Evolutionary conservation across 2,113 vertebrate genomes (phyloP).

Genomic region (Seriola dumerili): DNA sequence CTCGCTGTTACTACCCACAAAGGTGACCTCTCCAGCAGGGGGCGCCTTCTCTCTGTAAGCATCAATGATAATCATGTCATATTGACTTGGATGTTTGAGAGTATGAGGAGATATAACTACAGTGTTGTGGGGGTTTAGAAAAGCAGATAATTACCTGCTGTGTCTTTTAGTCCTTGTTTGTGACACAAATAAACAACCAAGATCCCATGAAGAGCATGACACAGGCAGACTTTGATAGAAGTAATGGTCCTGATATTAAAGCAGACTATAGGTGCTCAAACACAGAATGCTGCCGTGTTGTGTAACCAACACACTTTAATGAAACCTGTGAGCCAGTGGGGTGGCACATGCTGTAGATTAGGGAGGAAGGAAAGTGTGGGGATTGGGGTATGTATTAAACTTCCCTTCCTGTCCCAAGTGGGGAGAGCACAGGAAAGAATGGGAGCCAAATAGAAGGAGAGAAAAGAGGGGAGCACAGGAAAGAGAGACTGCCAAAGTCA

Average conservation of each 20-base stretch:
- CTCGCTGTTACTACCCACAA: background rate
- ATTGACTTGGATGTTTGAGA: background rate
- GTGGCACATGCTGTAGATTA: constrained; percentile 83
- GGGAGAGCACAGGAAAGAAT: constrained; percentile 91
- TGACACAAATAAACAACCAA: background rate
- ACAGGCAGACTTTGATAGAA: background rate
- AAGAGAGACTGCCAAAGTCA: constrained; percentile 75
- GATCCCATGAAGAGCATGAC: background rate
- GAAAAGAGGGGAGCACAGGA: constrained; percentile 76
- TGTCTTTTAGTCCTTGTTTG: background rate
- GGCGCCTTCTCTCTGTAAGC: constrained; percentile 32
- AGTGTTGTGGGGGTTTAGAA: background rate
- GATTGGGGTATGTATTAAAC: constrained; percentile 75
- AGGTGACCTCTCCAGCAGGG: constrained; percentile 60
- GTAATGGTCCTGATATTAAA: background rate
- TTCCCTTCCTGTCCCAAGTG: constrained; percentile 77
- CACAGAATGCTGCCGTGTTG: background rate
- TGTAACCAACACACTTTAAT: constrained; percentile 9
- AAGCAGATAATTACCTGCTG: background rate
- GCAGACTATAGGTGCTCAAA: background rate
- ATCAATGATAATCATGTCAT: background rate
- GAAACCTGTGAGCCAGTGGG: constrained; percentile 42
- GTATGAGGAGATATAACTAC: constrained; percentile 1
- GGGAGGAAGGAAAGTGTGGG: constrained; percentile 67
- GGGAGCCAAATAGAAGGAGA: constrained; percentile 74